Base-by-base conservation (phyloP, 2,797 vertebrate genomes). In the Eulemur mongoz region DNA sequence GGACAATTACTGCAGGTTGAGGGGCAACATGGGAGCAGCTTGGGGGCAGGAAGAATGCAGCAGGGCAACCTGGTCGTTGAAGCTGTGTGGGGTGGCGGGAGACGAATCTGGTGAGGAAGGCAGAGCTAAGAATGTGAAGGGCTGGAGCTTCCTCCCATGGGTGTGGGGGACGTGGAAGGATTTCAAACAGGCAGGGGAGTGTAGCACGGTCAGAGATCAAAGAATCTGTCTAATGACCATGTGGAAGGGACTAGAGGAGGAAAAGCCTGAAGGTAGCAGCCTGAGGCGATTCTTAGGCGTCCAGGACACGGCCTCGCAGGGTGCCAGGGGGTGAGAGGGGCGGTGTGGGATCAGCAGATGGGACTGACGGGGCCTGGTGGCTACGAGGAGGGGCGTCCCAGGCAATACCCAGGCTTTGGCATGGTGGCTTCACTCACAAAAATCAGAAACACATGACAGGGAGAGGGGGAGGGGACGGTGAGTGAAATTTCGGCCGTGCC, bases 11-110 rank as follows among this genome's bases (percentile, higher is more conserved):
- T 72, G 35, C 23, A 15, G 57, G 45, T 52, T 1, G 59, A 84
- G 52, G 57, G 50, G n/a, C 23, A 59, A 15, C 2, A 15, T 1
- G 10, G 11, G 3, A 79, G 22, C 25, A 54, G 8, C 8, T 2
- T 0, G 10, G 43, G 75, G 87, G 38, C 4, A 0, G 1, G 4
- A 27, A 25, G 50, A 4, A 32, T 13, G 2, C 15, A 38, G 43
- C 52, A 7, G 7, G 4, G 1, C 35, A 1, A 5, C 14, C 32
- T 43, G 17, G 1, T 12, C 25, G 15, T 2, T 14, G 54, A 25
- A 32, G 30, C 40, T 14, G 0, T 4, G 14, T 22, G 27, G 6
- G 20, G 4, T 22, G 43, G 75, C 32, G 17, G 59, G 45, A 23
- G 12, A 0, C 38, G 40, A 30, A 23, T 50, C 17, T 72, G 50